Evolutionary conservation across 2,888 invertebrate genomes (phyloP), one percentile per base, ranked within the genome.

Genomic region (Penaeus monodon): DNA sequence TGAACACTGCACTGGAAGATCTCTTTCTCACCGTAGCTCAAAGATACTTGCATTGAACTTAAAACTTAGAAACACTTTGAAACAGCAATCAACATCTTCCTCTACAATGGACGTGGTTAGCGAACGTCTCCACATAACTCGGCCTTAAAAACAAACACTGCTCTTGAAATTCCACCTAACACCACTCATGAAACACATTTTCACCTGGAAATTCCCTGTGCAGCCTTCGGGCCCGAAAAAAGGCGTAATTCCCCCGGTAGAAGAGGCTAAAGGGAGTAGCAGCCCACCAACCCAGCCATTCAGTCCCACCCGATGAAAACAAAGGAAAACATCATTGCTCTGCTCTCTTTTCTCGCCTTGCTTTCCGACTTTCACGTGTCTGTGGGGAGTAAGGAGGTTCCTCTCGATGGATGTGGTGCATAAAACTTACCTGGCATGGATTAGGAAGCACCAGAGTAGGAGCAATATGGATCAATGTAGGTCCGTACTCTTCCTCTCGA

Each of bases 381-480:
- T 68, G 27, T 33, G 24, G 79, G 24, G 4, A 33, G 38, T n/a
- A 73, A n/a, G 29, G 10, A 29, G 27, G 27, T 70, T 70, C 29
- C 27, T 29, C 70, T 29, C 70, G 77, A 44, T n/a, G n/a, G 57
- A 57, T 44, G 63, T 27, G 65, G 14, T 20, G n/a, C 17, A 24
- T 24, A 63, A n/a, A 38, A 86, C 86, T 57, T 73, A 83, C 86
- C 86, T 86, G 86, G 79, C 83, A 79, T 82, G 77, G 86, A 44
- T 76, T 68, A 68, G 57, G 82, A 80, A 33, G 73, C 63, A 33
- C 68, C 38, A 79, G 79, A 85, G 73, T 22, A 73, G 79, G 73
- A 73, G 70, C 57, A 85, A 80, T 79, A 63, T 85, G 85, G 85
- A 85, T 85, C 85, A 85, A 85, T 85, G 85, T 79, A 73, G 63